A percentile compares a stretch with the other conserved stretches of the same genome.
phyloP scores from a whole-genome alignment of 2,113 vertebrate species.

The Perca schrenkii region DNA sequence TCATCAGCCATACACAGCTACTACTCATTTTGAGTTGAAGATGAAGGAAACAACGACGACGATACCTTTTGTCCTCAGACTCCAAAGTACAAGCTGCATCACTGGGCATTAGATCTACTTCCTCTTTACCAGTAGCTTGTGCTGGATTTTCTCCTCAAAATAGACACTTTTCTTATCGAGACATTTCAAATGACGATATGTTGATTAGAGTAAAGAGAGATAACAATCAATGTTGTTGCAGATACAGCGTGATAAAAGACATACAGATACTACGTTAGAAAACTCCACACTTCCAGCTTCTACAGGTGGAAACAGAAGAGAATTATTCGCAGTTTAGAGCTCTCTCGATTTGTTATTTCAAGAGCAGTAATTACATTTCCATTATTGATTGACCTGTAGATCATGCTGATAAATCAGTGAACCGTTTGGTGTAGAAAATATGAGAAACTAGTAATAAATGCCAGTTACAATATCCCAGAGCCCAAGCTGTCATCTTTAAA shows the following conservation, averaged over 20 bases:
- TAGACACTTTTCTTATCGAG: neutral
- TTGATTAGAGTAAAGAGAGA: neutral
- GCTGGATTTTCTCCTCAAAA: neutral
- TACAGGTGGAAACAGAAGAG: neutral
- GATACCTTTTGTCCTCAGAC: neutral
- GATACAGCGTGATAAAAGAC: neutral
- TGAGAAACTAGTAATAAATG: no score
- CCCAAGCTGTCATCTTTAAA: no score
- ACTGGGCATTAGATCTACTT: neutral
- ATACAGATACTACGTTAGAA: neutral
- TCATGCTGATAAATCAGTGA: no score
- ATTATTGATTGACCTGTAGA: no score
- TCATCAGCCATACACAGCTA: neutral
- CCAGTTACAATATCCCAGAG: no score
- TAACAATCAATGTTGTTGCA: neutral
- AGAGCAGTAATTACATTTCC: no score
- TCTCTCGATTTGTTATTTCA: no score
- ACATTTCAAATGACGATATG: neutral
- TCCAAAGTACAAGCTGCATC: neutral
- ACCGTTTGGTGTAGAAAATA: no score
- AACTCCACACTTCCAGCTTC: neutral
- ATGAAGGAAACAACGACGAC: neutral
- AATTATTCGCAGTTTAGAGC: neutral
- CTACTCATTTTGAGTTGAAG: neutral
- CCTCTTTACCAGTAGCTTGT: neutral